Evolutionary conservation across 1,140 invertebrate species (phyloP), one percentile per base, ranked within the genome.

Genomic region (Drosophila navojoa): DNA sequence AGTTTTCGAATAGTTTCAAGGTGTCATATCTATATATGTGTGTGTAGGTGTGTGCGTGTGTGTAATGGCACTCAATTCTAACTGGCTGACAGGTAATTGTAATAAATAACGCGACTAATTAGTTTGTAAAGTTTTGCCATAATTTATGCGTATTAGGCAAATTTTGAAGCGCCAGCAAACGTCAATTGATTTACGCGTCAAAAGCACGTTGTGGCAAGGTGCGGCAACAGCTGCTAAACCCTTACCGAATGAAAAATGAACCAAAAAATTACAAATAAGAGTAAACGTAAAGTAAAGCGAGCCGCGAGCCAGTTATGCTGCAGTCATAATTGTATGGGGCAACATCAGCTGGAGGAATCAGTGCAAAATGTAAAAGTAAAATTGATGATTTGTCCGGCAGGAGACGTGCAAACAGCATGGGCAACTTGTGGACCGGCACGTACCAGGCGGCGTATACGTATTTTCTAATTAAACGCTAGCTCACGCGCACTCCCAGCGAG

Each of bases 31-130:
- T 82, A 13, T n/a, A 5, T 19, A 6, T 50, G n/a, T 52, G 40
- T 29, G 2, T 6, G 25, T 52, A n/a, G n/a, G 25, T 29, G 7
- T 16, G 27, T 49, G 10, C 27, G 16, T 38, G 19, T 16, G 3
- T 5, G 74, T 63, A 63, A 70, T 81, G 81, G 63, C 72, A 75
- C 58, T 77, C 70, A 75, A 57, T 75, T 78, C 35, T 19, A 76
- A 55, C 59, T 70, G 62, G 66, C 62, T 75, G 82, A 75, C 82
- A 87, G 82, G 76, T 89, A 87, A 89, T 89, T 89, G 82, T 77
- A 89, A 87, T 87, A 89, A 82, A 87, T 87, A 87, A 80, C 53
- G 69, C 69, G 71, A 77, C 82, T 87, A 87, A 87, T 87, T 87
- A 84, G 75, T 76, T 75, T 68, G 71, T n/a, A n/a, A 86, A 84